Conservation (phyloP, 2,113 vertebrate species). For the Erythrolamprus reginae region DNA sequence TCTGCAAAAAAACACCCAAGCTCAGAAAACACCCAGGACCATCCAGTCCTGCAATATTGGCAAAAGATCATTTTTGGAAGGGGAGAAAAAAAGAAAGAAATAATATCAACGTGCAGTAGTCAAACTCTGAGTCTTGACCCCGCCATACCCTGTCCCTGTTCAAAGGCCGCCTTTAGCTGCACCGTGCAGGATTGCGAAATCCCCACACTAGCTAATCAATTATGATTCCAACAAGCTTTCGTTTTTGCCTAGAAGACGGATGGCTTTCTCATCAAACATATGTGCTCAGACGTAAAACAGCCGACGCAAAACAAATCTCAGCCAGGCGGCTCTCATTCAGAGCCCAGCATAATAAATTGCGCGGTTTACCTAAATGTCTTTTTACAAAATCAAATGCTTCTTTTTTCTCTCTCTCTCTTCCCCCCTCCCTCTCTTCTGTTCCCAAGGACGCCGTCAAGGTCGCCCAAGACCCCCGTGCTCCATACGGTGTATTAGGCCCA, state of each 20-base stretch:
- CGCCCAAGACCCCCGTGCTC: slow-evolving; percentile 66
- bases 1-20: no score
- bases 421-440: slow-evolving; percentile 24
- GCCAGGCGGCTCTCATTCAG: fast-evolving
- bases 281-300: slow-evolving; percentile 21
- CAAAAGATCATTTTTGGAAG: neutral
- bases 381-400: slow-evolving; percentile 30
- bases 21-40: no score
- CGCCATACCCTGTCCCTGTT: neutral
- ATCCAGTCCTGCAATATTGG: neutral
- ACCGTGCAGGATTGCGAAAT: neutral
- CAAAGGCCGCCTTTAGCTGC: neutral
- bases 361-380: slow-evolving; percentile 24
- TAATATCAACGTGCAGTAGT: neutral
- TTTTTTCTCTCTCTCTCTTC: slow-evolving; percentile 2
- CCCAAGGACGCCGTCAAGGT: slow-evolving; percentile 87
- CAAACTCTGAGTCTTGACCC: neutral
- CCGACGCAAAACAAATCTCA: neutral
- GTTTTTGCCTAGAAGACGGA: slow-evolving; percentile 5
- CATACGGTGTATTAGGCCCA: slow-evolving; percentile 71
- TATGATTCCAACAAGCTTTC: neutral
- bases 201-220: neutral
- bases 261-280: slow-evolving; percentile 4
- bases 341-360: neutral
- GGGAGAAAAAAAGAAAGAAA: neutral